Conservation (phyloP, 2,888 invertebrate species). For the Acrocyrtus sp. region DNA sequence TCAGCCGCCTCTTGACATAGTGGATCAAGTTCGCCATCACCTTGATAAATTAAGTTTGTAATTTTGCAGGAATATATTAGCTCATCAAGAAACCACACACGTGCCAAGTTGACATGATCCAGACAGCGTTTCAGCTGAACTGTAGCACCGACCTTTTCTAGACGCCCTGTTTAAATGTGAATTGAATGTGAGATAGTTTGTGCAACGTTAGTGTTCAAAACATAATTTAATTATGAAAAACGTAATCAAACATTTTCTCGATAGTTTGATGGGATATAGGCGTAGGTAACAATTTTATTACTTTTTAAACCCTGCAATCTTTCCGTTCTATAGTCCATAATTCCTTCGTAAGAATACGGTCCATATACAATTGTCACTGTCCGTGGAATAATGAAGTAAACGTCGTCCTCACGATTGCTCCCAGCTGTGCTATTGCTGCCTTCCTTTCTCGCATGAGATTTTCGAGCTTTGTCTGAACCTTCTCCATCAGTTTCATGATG, state of each 20-base stretch:
- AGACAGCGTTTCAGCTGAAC: slow-evolving; percentile 39
- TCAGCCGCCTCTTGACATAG: slow-evolving; percentile 53
- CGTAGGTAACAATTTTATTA: slow-evolving; percentile 14
- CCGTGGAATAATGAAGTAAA: slow-evolving; percentile 53
- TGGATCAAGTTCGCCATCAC: slow-evolving; percentile 58
- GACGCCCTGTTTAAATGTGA: slow-evolving; percentile 29
- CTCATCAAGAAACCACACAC: slow-evolving; percentile 58
- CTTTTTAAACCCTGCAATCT: slow-evolving; percentile 58
- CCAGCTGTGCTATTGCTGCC: too few relatives aligned
- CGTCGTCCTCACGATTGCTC: neutral
- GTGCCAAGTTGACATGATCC: slow-evolving; percentile 54
- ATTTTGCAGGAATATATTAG: slow-evolving; percentile 56
- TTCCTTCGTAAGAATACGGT: slow-evolving; percentile 58
- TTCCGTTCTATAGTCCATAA: slow-evolving; percentile 57
- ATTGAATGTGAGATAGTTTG: neutral
- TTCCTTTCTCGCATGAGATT: too few relatives aligned
- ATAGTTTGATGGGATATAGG: neutral
- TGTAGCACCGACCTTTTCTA: slow-evolving; percentile 54
- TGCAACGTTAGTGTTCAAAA: neutral
- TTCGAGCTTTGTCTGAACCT: too few relatives aligned
- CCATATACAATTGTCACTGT: slow-evolving; percentile 56
- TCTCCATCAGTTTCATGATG: too few relatives aligned
- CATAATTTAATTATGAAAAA: neutral
- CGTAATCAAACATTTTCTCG: neutral
- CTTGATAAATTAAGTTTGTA: slow-evolving; percentile 54